These are phyloP conservation scores for Fregetta grallaria DNA, from an alignment of 2,113 vertebrate genomes.

Conservation along the genomic window DNA sequence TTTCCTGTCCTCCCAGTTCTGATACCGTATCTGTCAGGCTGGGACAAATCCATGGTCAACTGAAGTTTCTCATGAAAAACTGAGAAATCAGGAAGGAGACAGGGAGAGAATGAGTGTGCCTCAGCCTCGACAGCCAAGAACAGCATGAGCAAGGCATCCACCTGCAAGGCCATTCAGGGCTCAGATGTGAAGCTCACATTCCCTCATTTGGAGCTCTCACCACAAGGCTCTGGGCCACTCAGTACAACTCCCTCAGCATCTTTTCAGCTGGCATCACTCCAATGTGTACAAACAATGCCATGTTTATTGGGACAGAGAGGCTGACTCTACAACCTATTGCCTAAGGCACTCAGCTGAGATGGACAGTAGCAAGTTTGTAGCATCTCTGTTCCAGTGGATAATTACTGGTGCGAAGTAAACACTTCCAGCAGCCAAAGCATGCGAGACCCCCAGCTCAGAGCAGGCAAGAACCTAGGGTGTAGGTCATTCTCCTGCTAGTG, in stretches of 20 bases:
- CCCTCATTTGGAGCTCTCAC: not conserved
- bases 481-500: not conserved
- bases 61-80: not conserved
- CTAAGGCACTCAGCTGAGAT: not conserved
- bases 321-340: not conserved
- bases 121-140: not conserved
- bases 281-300: not conserved
- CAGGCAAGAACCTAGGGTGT: not conserved
- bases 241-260: not conserved
- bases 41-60: not conserved
- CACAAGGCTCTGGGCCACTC: not conserved
- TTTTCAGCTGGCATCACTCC: not conserved
- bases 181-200: not conserved
- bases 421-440: not conserved
- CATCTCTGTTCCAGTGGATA: not conserved
- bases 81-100: not conserved
- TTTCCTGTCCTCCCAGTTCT: not conserved
- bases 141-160: not conserved
- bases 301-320: not conserved
- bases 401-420: not conserved
- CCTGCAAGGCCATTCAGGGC: not conserved
- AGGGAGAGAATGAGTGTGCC: accelerated
- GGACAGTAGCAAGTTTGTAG: not conserved
- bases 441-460: not conserved
- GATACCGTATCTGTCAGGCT: not conserved